These are phyloP conservation scores for Mohoua ochrocephala DNA, from an alignment of 2,113 vertebrate genomes.

Conservation along the genomic window DNA sequence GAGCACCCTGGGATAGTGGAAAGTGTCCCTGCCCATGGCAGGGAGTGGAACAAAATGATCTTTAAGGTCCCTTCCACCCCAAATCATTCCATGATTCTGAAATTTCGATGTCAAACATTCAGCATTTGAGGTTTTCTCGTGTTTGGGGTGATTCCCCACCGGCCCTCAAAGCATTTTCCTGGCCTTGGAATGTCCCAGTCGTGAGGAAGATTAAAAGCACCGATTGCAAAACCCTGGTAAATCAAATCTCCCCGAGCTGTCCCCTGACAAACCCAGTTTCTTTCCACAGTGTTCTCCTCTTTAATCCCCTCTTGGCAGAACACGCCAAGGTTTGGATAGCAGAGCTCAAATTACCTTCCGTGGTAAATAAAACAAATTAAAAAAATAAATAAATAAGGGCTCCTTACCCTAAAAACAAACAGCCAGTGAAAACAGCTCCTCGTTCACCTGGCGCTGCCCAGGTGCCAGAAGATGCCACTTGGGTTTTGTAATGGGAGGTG, in stretches of 20 bases:
- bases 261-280: constrained; percentile 65
- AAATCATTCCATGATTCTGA: not conserved
- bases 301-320: constrained; percentile 77
- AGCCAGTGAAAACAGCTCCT: constrained; percentile 11
- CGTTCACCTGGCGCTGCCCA: not conserved
- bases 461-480: constrained; percentile 3
- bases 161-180: not conserved
- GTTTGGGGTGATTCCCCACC: not conserved
- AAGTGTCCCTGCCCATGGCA: not conserved
- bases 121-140: not conserved
- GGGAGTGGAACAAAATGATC: not conserved
- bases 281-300: constrained; percentile 58
- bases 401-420: constrained; percentile 72
- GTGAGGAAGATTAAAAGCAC: constrained; percentile 61
- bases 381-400: constrained; percentile 46
- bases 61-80: not conserved
- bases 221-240: constrained; percentile 65
- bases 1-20: rapidly evolving
- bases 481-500: not conserved
- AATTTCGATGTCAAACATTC: not conserved
- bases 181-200: constrained; percentile 8
- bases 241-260: constrained; percentile 36
- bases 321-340: constrained; percentile 56
- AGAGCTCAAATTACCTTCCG: constrained; percentile 69
- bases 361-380: constrained; percentile 71